Evolutionary conservation across 1,140 invertebrate genomes (phyloP).

Genomic region (Drosophila albomicans): DNA sequence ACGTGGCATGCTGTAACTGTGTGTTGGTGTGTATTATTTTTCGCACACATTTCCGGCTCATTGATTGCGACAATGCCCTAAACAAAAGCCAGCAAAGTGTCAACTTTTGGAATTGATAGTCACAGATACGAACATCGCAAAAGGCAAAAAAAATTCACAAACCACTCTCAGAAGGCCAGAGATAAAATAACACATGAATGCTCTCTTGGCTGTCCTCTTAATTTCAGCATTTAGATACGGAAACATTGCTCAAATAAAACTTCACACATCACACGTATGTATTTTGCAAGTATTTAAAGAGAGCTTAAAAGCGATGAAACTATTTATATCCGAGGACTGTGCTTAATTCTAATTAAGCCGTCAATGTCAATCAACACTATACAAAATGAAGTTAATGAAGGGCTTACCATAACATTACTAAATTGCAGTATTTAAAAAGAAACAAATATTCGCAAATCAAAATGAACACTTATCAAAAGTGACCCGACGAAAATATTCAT

Average conservation of each 20-base stretch:
- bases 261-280: too few relatives aligned
- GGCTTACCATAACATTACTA: too few relatives aligned
- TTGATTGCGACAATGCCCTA: slow-evolving; percentile 41
- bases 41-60: slow-evolving; percentile 51
- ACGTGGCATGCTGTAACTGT: slow-evolving; percentile 2
- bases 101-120: slow-evolving; percentile 56
- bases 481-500: too few relatives aligned
- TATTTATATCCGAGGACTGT: neutral
- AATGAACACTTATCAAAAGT: too few relatives aligned
- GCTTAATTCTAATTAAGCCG: neutral
- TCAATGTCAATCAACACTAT: too few relatives aligned
- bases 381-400: too few relatives aligned
- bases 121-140: slow-evolving; percentile 38
- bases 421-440: too few relatives aligned
- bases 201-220: neutral
- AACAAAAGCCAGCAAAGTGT: slow-evolving; percentile 52
- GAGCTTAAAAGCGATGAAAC: slow-evolving; percentile 1
- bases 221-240: neutral
- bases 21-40: slow-evolving; percentile 16
- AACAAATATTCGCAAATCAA: too few relatives aligned
- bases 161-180: neutral
- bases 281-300: slow-evolving; percentile 14
- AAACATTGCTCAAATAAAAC: neutral
- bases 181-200: slow-evolving; percentile 7
- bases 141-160: neutral